Base-by-base conservation (phyloP, 1,140 invertebrate species). In the Polypedilum pembai region DNA sequence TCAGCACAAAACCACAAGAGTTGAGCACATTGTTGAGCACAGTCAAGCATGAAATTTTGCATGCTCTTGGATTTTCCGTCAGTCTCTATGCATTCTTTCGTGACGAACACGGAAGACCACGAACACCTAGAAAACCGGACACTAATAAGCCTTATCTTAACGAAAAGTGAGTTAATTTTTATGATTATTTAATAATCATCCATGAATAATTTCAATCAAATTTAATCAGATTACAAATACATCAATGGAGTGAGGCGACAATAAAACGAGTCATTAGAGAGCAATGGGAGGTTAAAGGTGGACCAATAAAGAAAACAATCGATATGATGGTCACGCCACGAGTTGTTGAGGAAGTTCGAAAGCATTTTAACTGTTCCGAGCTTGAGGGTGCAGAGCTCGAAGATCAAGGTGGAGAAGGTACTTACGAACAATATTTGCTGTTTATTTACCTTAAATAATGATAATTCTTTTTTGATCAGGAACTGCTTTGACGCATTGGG, bases 31-130 rank as follows among this genome's bases (percentile, higher is more conserved):
- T 98, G 1, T 84, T 98, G 76, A 97, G 96, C 21, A 99, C 96
- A 0, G 94, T 99, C 0, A 99, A 99, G 83, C 98, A 99, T 84
- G 98, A 99, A 83, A 99, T 99, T 80, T 85, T 99, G 0, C 98
- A 99, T 85, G 96, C 97, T 0, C 84, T 99, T 41, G 96, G 95
- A 0, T 98, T 99, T 84, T 97, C 95, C 8, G 92, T 97, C 0
- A 95, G 94, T 73, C 85, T 98, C 10, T 99, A 94, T 82, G 96
- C 95, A 0, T 98, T 98, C 83, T 85, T 76, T 79, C 83, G 87
- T 69, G 95, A 98, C 82, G 87, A 90, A 72, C 84, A 91, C 45
- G 96, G 95, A 0, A 87, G 90, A 40, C 96, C 96, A 0, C 84
- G 95, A 15, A 98, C 95, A 0, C 86, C 88, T 15, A 84, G 95